Evolutionary conservation across 2,113 vertebrate species (phyloP), one percentile per base, ranked within the genome.

Genomic region (Natator depressus): DNA sequence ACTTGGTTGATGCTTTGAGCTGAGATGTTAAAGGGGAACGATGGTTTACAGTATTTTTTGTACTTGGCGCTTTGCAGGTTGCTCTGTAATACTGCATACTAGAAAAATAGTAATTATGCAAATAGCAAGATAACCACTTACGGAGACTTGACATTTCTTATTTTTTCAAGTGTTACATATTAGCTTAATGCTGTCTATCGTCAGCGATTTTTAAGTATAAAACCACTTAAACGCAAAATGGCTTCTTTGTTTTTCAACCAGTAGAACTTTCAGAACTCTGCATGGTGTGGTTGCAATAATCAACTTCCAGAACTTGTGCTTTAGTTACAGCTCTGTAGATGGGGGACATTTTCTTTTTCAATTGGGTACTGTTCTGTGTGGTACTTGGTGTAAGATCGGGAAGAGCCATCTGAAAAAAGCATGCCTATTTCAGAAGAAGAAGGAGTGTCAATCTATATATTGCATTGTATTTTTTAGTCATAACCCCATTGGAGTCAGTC

Each of bases 371-470:
- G 75, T 81, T 93, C 82, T 90, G n/a, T 90, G 31, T 87, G 80
- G 82, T 35, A 57, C 38, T 87, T 20, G 1, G 5, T 87, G 57
- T 85, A 76, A 91, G 93, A 91, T 59, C 59, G 82, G 38, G 82
- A 93, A 91, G 79, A 86, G 75, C 93, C 69, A 79, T 91, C 54
- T 81, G 90, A 78, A 90, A 92, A 69, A 72, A 89, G 24, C 42
- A 79, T 81, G 35, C 16, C 13, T 59, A 17, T 49, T 50, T 85
- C 1, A 1, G 87, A 88, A 51, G 31, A 89, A 85, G 53, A 72
- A 91, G 19, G 4, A 1, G 0, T 87, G 50, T 25, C 62, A 1
- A 29, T 29, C 6, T 78, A 6, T 79, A 7, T 88, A 46, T 82
- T 5, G 57, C n/a, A 31, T 62, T 81, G 38, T 0, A 1, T 82